Evolutionary conservation across 92 coral and sea anemone genomes (phyloP).

Genomic region (Palythoa grandiflora): DNA sequence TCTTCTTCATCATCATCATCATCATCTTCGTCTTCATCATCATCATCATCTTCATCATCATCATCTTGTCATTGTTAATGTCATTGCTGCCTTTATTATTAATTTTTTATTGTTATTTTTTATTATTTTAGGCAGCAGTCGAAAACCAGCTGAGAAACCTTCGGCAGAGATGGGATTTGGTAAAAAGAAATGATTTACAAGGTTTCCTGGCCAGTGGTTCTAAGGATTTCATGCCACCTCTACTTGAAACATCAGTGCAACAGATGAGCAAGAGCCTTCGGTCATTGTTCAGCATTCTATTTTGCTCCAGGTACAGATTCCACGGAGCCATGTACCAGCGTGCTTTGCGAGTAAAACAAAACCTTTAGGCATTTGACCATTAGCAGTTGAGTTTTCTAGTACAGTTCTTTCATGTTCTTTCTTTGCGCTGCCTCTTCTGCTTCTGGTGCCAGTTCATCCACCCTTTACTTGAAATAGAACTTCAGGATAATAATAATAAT

Average conservation of each 20-base stretch:
- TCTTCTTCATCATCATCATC: too few species aligned
- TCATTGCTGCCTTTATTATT: neutral
- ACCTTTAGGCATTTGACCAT: too few species aligned
- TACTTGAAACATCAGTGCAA: conserved; percentile 78
- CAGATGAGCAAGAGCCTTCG: conserved; percentile 79
- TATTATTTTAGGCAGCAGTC: conserved; percentile 69
- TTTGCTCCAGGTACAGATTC: conserved; percentile 62
- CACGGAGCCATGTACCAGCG: neutral
- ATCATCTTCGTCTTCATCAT: too few species aligned
- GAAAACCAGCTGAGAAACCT: conserved; percentile 79
- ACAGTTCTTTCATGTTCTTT: too few species aligned
- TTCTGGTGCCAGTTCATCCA: too few species aligned
- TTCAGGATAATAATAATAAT: too few species aligned
- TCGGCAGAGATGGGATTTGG: conserved; percentile 92
- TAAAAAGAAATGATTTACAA: conserved; percentile 76
- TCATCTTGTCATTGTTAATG: neutral
- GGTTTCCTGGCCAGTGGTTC: conserved; percentile 55
- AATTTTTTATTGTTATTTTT: neutral
- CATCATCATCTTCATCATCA: neutral
- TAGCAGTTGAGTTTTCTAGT: too few species aligned
- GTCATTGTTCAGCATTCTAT: conserved; percentile 84
- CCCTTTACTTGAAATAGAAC: too few species aligned
- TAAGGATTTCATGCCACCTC: conserved; percentile 75
- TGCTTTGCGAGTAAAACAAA: neutral
- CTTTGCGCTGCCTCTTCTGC: too few species aligned